Percentiles rank a stretch among this genome's conserved stretches.
These are phyloP conservation scores for Drosophila rufa DNA, from an alignment of 1,140 invertebrate genomes.

Conservation along the genomic window DNA sequence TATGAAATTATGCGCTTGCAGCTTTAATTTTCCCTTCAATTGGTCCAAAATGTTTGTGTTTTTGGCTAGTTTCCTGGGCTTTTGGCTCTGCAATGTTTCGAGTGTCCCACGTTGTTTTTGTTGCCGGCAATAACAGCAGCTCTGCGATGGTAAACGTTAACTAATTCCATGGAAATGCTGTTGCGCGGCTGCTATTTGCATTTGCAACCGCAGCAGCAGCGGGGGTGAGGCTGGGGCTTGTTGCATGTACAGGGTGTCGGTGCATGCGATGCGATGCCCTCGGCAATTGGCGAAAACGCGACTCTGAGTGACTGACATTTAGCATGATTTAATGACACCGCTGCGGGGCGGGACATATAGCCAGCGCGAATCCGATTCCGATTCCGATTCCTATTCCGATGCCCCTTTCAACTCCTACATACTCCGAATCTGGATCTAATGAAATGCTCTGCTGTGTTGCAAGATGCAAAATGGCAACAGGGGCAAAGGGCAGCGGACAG, in stretches of 20 bases:
- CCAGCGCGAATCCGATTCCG: conserved; percentile 9
- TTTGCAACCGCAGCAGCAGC: conserved; percentile 54
- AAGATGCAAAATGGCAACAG: conserved; percentile 78
- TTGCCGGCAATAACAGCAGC: conserved; percentile 39
- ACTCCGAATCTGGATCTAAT: conserved; percentile 49
- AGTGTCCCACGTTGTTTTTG: conserved; percentile 39
- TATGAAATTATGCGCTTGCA: neutral
- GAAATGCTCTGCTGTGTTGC: conserved; percentile 55
- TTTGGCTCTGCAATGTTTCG: conserved; percentile 10
- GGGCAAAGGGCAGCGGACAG: conserved; percentile 17
- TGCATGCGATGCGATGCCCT: conserved; percentile 30
- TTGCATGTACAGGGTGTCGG: conserved; percentile 40
- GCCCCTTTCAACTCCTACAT: conserved; percentile 8
- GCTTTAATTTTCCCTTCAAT: neutral
- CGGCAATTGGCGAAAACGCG: conserved; percentile 45
- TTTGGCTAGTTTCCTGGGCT: neutral
- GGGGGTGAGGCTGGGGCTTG: neutral
- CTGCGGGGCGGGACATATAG: conserved; percentile 44
- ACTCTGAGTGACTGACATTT: conserved; percentile 77
- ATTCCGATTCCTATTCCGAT: neutral
- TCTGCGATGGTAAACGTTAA: conserved; percentile 79
- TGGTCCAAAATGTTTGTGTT: neutral
- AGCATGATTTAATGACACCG: conserved; percentile 82
- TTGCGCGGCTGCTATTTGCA: conserved; percentile 69
- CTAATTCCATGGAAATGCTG: conserved; percentile 81